phyloP scores from a whole-genome alignment of 1,140 invertebrate genomes.

The Drosophila sp. region DNA sequence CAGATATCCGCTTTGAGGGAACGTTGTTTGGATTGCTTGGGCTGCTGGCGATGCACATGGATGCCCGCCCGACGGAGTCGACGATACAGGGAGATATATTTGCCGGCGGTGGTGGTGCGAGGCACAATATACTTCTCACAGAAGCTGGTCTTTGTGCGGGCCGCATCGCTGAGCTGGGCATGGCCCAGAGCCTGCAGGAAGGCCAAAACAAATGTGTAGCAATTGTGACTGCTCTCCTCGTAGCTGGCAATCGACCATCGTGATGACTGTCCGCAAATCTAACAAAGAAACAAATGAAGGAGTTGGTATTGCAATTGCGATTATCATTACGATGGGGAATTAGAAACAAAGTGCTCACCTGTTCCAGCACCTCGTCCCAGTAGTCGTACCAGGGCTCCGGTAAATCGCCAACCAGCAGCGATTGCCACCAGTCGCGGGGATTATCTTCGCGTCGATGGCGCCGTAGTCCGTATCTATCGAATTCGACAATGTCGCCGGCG shows the following conservation, averaged over 20 bases:
- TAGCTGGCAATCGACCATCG: slow-evolving; percentile 89
- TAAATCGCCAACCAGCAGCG: slow-evolving; percentile 89
- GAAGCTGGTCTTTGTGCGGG: slow-evolving; percentile 87
- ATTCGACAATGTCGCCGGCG: slow-evolving; percentile 90
- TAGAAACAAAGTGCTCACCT: slow-evolving; percentile 84
- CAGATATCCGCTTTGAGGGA: slow-evolving; percentile 19
- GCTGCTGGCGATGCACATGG: slow-evolving; percentile 85
- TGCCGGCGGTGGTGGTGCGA: slow-evolving; percentile 90
- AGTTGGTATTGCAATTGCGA: too few species aligned
- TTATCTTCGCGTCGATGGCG: slow-evolving; percentile 84
- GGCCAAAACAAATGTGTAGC: slow-evolving; percentile 91
- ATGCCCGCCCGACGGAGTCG: slow-evolving; percentile 86
- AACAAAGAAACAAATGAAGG: slow-evolving; percentile 27
- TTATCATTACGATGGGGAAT: too few species aligned
- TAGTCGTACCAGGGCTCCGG: slow-evolving; percentile 89
- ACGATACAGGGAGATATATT: slow-evolving; percentile 92
- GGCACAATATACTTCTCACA: slow-evolving; percentile 92
- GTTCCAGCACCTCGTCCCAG: slow-evolving; percentile 90
- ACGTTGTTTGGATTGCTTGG: slow-evolving; percentile 41
- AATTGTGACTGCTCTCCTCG: slow-evolving; percentile 90
- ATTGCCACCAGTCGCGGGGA: slow-evolving; percentile 86
- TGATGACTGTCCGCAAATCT: slow-evolving; percentile 87
- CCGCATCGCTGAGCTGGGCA: slow-evolving; percentile 87
- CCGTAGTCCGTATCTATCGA: slow-evolving; percentile 89
- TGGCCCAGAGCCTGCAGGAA: slow-evolving; percentile 89